Evolutionary conservation across 2,113 vertebrate genomes (phyloP), one percentile per base, ranked within the genome.

Genomic region (Perccottus glenii): DNA sequence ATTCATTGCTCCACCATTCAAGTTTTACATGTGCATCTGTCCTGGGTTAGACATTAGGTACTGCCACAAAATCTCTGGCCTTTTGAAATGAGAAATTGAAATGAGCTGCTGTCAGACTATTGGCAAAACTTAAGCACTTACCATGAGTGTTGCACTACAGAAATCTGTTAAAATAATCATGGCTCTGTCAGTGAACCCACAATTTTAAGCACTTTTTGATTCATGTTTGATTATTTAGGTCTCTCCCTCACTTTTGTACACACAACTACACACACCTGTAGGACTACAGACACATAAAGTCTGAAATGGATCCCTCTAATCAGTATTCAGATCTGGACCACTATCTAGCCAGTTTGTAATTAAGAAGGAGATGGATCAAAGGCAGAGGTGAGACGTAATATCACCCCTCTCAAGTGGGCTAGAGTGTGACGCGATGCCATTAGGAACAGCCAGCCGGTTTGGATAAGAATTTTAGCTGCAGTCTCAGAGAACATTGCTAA

Each of bases 271-370:
- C 48, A 50, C 48, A 27, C 16, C n/a, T 35, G 50, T 33, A 52
- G 11, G 51, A 33, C 10, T 33, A 8, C 6, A 11, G 49, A 51
- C 49, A 51, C 27, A 9, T n/a, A 33, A n/a, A 33, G 52, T 33
- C 47, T 69, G 47, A 14, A 69, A 69, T 45, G 48, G 48, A 69
- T 52, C 47, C 32, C 4, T 35, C 7, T 60, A 14, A 69, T 69
- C 67, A 46, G n/a, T 60, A 52, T 61, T 60, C 36, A 44, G 66
- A 68, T 68, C 55, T 44, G 46, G 8, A 60, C 16, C 11, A 12
- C n/a, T 60, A 38, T 52, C 48, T 60, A 38, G 10, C n/a, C 7
- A 4, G 48, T 60, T 19, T 60, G 66, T 43, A 68, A 68, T 51
- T 42, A 60, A 60, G 27, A 68, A 68, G 52, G 36, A 65, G 27